These are phyloP conservation scores for Agonopterix heracliana DNA, from an alignment of 2,888 invertebrate species.

Conservation along the genomic window DNA sequence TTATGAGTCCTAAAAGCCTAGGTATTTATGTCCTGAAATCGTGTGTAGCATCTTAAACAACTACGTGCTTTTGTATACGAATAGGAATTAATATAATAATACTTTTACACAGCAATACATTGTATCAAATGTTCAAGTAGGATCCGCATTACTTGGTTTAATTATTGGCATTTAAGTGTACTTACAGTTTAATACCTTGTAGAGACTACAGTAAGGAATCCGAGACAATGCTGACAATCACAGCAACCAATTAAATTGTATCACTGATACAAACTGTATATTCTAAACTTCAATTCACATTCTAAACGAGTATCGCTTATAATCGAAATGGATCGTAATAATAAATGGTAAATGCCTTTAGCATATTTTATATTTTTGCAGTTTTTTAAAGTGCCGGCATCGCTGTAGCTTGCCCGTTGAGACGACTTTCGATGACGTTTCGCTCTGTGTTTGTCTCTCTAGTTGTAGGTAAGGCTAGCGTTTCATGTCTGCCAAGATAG, in stretches of 20 bases:
- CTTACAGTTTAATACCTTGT: no score
- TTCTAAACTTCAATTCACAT: constrained; percentile 21
- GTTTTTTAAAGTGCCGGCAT: constrained; percentile 8
- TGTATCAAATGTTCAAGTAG: background rate
- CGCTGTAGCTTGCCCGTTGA: constrained; percentile 4
- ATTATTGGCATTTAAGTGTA: background rate
- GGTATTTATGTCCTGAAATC: background rate
- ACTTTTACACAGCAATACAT: constrained; percentile 2
- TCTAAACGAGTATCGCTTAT: constrained; percentile 18
- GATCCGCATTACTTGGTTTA: background rate
- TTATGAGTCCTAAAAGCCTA: background rate
- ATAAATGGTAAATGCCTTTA: constrained; percentile 9
- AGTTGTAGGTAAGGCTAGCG: background rate
- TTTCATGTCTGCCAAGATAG: background rate
- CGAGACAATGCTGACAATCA: no score
- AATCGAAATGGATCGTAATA: constrained; percentile 6
- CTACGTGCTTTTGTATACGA: constrained; percentile 12
- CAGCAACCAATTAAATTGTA: no score
- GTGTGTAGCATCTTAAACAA: background rate
- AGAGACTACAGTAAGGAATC: no score
- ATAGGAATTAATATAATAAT: constrained; percentile 1
- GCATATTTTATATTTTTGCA: constrained; percentile 12
- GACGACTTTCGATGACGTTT: background rate
- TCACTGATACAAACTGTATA: constrained; percentile 3
- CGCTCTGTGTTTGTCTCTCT: constrained; percentile 2